Evolutionary conservation across 2,888 invertebrate genomes (phyloP).

Genomic region (Boloria euphrosyne): DNA sequence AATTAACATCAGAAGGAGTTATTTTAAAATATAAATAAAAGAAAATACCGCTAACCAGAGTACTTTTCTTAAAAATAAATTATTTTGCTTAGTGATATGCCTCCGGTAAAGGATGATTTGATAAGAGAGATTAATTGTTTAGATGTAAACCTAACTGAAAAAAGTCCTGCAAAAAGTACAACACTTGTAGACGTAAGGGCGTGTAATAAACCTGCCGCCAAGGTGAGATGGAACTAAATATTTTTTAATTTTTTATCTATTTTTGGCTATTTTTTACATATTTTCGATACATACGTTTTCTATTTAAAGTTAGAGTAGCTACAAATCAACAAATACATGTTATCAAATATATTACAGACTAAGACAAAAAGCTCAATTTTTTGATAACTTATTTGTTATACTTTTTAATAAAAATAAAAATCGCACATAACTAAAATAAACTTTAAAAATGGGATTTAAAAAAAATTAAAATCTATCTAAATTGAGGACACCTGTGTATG

Average conservation of each 20-base stretch:
- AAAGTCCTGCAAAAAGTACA: slow-evolving; percentile 75
- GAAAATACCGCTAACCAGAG: not conserved
- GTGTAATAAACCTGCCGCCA: slow-evolving; percentile 85
- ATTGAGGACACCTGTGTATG: no score
- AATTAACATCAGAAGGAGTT: not conserved
- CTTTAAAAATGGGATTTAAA: no score
- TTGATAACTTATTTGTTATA: no score
- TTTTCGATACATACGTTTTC: no score
- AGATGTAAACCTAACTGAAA: slow-evolving; percentile 74
- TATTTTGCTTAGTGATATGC: slow-evolving; percentile 67
- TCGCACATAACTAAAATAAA: no score
- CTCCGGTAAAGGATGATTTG: slow-evolving; percentile 78
- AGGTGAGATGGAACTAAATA: slow-evolving; percentile 71
- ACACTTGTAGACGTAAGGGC: slow-evolving; percentile 85
- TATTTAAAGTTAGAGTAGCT: no score
- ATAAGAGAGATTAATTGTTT: slow-evolving; percentile 75
- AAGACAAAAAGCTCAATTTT: no score
- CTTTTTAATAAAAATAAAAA: no score
- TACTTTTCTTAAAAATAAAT: slow-evolving; percentile 20
- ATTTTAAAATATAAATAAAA: slow-evolving; percentile 5
- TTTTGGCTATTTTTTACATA: not conserved
- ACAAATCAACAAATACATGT: no score
- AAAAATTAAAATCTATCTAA: no score
- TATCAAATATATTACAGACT: no score
- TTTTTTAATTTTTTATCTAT: not conserved